A percentile compares a stretch with the other conserved stretches of the same genome.
Evolutionary conservation across 2,888 invertebrate species (phyloP).

Genomic region (Eristalis intricaria): DNA sequence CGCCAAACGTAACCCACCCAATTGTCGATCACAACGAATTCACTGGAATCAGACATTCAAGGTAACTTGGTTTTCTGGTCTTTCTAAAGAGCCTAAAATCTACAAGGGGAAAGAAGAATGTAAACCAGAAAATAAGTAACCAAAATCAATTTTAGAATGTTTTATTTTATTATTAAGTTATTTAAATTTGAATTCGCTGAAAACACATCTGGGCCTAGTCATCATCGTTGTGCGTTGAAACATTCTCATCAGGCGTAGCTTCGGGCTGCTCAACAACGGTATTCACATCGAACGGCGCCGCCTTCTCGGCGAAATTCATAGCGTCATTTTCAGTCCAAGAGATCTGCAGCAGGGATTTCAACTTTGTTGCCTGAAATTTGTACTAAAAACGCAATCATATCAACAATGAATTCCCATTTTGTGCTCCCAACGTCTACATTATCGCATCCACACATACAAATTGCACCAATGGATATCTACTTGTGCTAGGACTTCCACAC

Average conservation of each 20-base stretch:
- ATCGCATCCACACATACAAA: background rate
- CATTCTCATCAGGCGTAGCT: slow-evolving; percentile 2
- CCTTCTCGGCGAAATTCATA: slow-evolving; percentile 45
- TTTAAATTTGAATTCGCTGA: background rate
- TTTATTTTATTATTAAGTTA: background rate
- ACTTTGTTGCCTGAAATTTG: slow-evolving; percentile 80
- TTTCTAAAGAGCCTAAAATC: too few relatives aligned
- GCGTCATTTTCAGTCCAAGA: slow-evolving; percentile 74
- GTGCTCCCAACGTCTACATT: background rate
- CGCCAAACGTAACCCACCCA: too few relatives aligned
- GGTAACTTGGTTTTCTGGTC: too few relatives aligned
- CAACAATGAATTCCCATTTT: slow-evolving; percentile 3
- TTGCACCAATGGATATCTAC: background rate
- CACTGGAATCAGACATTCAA: too few relatives aligned
- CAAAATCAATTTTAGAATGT: too few relatives aligned
- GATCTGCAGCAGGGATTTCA: slow-evolving; percentile 79
- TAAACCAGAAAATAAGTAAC: too few relatives aligned
- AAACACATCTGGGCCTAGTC: slow-evolving; percentile 6
- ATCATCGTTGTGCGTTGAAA: background rate
- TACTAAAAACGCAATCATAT: slow-evolving; percentile 74
- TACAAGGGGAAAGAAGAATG: too few relatives aligned
- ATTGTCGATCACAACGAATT: too few relatives aligned
- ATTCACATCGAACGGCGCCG: slow-evolving; percentile 77
- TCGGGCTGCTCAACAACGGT: slow-evolving; percentile 75
- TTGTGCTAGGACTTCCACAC: slow-evolving; percentile 23